These are phyloP conservation scores for Myrmecophaga tridactyla DNA, from an alignment of 2,113 vertebrate genomes.

Conservation along the genomic window DNA sequence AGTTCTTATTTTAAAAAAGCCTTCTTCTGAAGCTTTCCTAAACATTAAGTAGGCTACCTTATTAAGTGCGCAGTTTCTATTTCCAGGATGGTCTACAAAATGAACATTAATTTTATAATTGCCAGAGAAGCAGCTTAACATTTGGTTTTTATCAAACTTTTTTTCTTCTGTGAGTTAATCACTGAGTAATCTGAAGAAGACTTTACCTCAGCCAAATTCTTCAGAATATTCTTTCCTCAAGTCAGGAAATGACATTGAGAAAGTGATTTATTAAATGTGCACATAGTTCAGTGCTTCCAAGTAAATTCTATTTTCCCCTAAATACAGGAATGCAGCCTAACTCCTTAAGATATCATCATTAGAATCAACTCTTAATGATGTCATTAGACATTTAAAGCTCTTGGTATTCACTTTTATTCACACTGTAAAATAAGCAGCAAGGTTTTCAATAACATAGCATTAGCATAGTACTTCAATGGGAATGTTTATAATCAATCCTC, in stretches of 20 bases:
- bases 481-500: neutral
- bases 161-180: conserved; percentile 27
- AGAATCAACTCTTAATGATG: neutral
- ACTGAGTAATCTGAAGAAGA: neutral
- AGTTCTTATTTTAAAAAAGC: neutral
- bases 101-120: conserved; percentile 15
- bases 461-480: neutral
- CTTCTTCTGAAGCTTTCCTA: neutral
- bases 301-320: conserved; percentile 11
- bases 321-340: neutral
- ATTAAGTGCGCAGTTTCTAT: neutral
- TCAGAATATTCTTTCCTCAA: conserved; percentile 5
- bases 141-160: neutral
- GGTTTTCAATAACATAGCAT: neutral
- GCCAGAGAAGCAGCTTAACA: neutral
- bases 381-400: neutral
- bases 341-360: neutral
- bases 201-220: neutral
- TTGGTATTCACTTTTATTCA: neutral
- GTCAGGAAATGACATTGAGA: conserved; percentile 40
- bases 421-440: neutral
- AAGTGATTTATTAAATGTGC: conserved; percentile 2
- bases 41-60: neutral
- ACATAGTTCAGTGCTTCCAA: neutral
- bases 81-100: neutral